Evolutionary conservation across 2,888 invertebrate genomes (phyloP), one percentile per base, ranked within the genome.

Genomic region (Caenorhabditis becei): DNA sequence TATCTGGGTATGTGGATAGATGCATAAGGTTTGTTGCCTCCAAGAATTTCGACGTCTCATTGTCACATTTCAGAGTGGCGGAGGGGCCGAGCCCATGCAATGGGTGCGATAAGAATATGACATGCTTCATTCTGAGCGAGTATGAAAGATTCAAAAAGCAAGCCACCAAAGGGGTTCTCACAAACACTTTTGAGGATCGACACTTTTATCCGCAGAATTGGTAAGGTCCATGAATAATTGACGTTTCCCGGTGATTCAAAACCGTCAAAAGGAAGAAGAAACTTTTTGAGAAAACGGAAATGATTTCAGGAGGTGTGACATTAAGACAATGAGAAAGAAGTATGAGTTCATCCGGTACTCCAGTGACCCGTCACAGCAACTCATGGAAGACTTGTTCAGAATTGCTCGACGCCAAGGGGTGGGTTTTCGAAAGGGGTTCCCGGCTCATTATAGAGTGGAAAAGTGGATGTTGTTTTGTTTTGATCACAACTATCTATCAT

Each of bases 151-250:
- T 89, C 65, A 82, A 83, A 78, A 51, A 62, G 24, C 84, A 87
- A 70, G 69, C 83, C 5, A 54, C 28, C 23, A 65, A 61, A 65
- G 72, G 74, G 37, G 47, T 74, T 24, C 69, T 86, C 47, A 58
- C 66, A 41, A 77, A 82, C 35, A 79, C 86, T 59, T 88, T 88
- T 67, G 89, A 89, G 56, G 88, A 89, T 80, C 77, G 84, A 18
- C 87, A 86, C 74, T 89, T 89, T 74, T 89, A 88, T 77, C 89
- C 89, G 26, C 89, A 89, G 74, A 88, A 86, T 70, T 89, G 89
- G 89, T 89, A 62, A 75, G 74, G 20, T 26, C 49, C 47, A 44
- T 75, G 47, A 75, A 75, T 75, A 53, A 75, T 75, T 75, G 49
- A 53, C 20, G 37, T 8, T 28, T 47, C 49, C 61, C 67, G 49